Percentiles rank a stretch among this genome's conserved stretches.
These are phyloP conservation scores for Hirundo rustica DNA, from an alignment of 2,797 vertebrate species.

Conservation along the genomic window DNA sequence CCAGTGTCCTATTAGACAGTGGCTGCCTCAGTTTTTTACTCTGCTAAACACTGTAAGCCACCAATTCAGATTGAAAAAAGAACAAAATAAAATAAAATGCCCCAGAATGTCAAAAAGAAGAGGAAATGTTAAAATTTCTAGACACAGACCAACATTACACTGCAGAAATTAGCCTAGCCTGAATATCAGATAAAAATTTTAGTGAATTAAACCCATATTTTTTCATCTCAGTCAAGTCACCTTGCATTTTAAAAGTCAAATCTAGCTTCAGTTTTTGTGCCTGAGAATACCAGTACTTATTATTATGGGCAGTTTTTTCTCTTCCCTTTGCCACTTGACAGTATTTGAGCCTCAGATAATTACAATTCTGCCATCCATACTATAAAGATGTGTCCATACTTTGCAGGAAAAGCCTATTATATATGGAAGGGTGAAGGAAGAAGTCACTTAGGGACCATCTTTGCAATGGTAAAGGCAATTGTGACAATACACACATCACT, in stretches of 20 bases:
- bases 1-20: background rate
- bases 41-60: background rate
- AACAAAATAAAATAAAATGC: background rate
- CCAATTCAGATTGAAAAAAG: background rate
- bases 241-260: background rate
- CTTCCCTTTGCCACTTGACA: background rate
- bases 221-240: background rate
- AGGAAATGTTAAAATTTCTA: background rate
- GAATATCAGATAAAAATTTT: background rate
- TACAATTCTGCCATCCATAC: background rate
- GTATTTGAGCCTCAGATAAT: background rate
- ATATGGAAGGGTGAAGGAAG: background rate
- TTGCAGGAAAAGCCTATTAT: background rate
- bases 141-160: background rate
- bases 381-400: background rate
- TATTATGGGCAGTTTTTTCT: background rate
- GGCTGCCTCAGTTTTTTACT: background rate
- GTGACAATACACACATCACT: background rate
- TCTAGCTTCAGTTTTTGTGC: background rate
- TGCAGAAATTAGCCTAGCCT: background rate
- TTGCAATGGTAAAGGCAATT: background rate
- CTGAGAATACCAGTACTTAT: background rate
- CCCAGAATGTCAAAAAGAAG: background rate
- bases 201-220: background rate
- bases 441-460: background rate